phyloP scores from a whole-genome alignment of 2,888 invertebrate genomes.

The Chrysotoxum bicinctum region DNA sequence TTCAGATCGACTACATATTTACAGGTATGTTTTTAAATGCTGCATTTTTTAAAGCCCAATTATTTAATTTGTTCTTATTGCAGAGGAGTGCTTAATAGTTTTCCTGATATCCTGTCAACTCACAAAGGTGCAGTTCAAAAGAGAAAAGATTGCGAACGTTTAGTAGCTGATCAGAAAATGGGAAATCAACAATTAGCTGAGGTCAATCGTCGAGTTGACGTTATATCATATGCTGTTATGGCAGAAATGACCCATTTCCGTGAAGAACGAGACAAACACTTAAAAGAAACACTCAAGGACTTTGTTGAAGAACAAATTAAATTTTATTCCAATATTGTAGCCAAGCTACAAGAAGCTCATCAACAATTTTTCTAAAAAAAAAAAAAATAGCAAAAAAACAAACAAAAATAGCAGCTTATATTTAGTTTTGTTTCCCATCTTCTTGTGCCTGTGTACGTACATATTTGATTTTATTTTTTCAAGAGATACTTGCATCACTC shows the following conservation, averaged over 20 bases:
- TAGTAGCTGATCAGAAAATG: slow-evolving; percentile 91
- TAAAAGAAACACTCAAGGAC: slow-evolving; percentile 91
- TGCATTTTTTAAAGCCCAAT: background rate
- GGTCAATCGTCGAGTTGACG: slow-evolving; percentile 92
- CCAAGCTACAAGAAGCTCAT: slow-evolving; percentile 86
- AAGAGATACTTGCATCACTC: too few relatives aligned
- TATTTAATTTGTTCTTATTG: slow-evolving; percentile 13
- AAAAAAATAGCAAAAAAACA: background rate
- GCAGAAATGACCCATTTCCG: slow-evolving; percentile 98
- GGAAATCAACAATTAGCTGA: slow-evolving; percentile 90
- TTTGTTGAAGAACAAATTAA: slow-evolving; percentile 94
- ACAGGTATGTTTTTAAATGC: slow-evolving; percentile 82
- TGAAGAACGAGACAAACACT: slow-evolving; percentile 91
- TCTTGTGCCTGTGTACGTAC: background rate
- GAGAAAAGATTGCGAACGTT: slow-evolving; percentile 92
- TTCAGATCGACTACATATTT: slow-evolving; percentile 94
- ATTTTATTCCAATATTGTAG: slow-evolving; percentile 94
- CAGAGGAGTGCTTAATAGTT: slow-evolving; percentile 92
- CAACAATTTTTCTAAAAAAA: slow-evolving; percentile 80
- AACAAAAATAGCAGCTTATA: slow-evolving; percentile 27
- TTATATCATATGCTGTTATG: slow-evolving; percentile 95
- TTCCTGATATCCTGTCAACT: slow-evolving; percentile 94
- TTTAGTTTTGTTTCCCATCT: background rate
- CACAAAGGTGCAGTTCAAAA: slow-evolving; percentile 96
- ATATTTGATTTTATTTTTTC: background rate